Evolutionary conservation across 2,888 invertebrate species (phyloP).

Genomic region (Digitonthophagus gazella): DNA sequence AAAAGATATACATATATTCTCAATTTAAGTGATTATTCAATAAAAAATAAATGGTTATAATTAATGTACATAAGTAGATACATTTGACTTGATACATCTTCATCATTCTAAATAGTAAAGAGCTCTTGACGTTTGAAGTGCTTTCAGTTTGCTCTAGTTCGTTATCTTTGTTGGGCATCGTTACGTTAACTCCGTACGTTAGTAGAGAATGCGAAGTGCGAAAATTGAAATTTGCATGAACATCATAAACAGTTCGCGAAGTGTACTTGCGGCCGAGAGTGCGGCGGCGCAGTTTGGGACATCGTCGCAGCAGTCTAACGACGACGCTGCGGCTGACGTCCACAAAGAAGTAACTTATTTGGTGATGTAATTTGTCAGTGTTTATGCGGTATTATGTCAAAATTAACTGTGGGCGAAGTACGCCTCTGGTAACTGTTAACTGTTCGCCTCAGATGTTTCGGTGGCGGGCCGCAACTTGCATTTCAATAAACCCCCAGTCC

Average conservation of each 20-base stretch:
- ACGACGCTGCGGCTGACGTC: conserved; percentile 7
- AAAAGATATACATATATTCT: too few relatives aligned
- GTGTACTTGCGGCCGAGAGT: not conserved
- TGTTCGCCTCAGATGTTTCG: conserved; percentile 14
- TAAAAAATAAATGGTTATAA: not conserved
- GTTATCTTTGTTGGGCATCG: not conserved
- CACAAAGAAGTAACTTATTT: conserved; percentile 9
- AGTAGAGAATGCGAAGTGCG: not conserved
- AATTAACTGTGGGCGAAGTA: conserved; percentile 4
- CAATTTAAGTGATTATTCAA: too few relatives aligned
- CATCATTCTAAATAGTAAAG: not conserved
- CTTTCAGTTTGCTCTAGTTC: not conserved
- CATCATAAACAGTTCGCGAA: not conserved
- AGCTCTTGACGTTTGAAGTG: not conserved
- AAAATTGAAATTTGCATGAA: not conserved
- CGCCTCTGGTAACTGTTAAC: conserved; percentile 7
- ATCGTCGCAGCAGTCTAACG: not conserved
- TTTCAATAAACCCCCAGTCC: conserved; percentile 13
- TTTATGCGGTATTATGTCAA: conserved; percentile 16
- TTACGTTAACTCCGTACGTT: not conserved
- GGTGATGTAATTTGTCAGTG: conserved; percentile 15
- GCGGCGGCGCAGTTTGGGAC: not conserved
- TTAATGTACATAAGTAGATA: not conserved
- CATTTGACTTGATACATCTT: not conserved
- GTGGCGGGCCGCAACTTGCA: conserved; percentile 3